phyloP scores from a whole-genome alignment of 2,113 vertebrate species.

The Poicephalus gulielmi region DNA sequence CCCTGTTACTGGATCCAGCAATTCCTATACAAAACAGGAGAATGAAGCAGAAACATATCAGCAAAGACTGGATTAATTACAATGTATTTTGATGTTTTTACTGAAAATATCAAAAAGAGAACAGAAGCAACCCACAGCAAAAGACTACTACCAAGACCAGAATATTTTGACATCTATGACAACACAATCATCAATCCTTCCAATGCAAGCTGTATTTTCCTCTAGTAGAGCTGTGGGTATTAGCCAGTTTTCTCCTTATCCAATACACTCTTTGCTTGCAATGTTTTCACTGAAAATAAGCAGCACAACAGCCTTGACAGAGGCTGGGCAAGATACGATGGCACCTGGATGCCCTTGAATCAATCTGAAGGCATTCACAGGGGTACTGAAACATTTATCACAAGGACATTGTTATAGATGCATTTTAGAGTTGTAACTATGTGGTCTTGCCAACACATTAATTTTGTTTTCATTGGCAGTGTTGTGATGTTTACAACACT shows the following conservation, averaged over 20 bases:
- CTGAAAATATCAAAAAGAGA: neutral
- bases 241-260: neutral
- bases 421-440: neutral
- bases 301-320: neutral
- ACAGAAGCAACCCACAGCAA: neutral
- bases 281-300: neutral
- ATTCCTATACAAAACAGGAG: neutral
- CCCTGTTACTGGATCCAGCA: neutral
- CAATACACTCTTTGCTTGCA: neutral
- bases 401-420: neutral
- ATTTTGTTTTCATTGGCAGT: conserved; percentile 28
- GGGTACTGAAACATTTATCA: conserved; percentile 23
- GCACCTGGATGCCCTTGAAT: conserved; percentile 32
- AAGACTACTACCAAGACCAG: neutral
- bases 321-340: neutral
- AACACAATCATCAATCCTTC: neutral
- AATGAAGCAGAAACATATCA: fast-evolving
- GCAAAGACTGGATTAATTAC: neutral
- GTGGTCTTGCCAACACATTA: neutral
- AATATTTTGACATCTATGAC: neutral
- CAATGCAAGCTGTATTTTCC: neutral
- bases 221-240: neutral
- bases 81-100: neutral
- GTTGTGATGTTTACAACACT: conserved; percentile 30
- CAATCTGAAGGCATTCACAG: neutral